Evolutionary conservation across 1,140 invertebrate genomes (phyloP), one percentile per base, ranked within the genome.

Genomic region (Fopius arisanus): DNA sequence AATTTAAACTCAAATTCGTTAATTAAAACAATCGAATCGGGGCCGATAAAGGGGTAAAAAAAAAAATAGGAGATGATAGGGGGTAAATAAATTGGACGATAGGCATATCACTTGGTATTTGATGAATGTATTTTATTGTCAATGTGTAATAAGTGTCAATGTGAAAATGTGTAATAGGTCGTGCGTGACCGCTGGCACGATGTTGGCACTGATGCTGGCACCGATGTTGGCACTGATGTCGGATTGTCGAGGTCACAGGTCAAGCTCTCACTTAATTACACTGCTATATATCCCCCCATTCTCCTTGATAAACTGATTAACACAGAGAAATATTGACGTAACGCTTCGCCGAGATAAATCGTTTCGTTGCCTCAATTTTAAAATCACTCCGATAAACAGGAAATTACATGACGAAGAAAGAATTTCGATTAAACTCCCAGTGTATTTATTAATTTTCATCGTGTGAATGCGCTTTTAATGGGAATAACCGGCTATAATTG

Each of bases 231-330:
- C 40, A 43, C 40, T 37, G 33, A 23, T 28, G 43, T 26, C 29
- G 67, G 19, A 48, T 48, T 29, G 43, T 48, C 43, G 2, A 23
- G 40, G 33, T 48, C 43, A 69, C 16, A 67, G 66, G 37, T 69
- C 67, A 28, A 23, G 67, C 67, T 69, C 67, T 69, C 67, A 69
- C 67, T 69, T 69, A 69, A 69, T 69, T 69, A 69, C 67, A 69
- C 21, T 31, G 26, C 28, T 23, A 69, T 69, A 69, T 69, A 48
- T 48, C 6, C 16, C 28, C 67, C 43, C 54, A 59, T 59, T 59
- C 19, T 19, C 6, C 19, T 21, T 28, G 54, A 59, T 59, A 59
- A n/a, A 7, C 21, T 59, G 5, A 26, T 59, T 28, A 3, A 59
- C 10, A 26, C 19, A 6, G 7, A 51, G 43, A 51, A 51, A 51